Conservation (phyloP, 2,888 invertebrate species). For the Drosophila melanosoma region DNA sequence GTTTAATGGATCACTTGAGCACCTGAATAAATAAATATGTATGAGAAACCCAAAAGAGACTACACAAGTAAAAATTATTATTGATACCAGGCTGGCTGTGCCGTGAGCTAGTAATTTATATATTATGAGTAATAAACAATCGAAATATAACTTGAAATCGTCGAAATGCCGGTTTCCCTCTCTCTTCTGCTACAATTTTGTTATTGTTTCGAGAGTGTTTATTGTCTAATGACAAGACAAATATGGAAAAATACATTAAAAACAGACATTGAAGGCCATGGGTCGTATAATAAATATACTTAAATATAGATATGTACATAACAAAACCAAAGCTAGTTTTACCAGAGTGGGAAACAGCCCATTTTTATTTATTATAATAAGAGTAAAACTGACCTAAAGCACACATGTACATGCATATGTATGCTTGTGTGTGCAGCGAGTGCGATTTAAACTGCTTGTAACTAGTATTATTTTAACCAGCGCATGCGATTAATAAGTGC, state of each 20-base stretch:
- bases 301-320: constrained; percentile 1
- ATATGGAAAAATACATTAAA: constrained; percentile 49
- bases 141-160: constrained; percentile 59
- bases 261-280: constrained; percentile 23
- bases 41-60: constrained; percentile 26
- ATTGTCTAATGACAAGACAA: constrained; percentile 35
- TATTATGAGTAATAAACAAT: constrained; percentile 74
- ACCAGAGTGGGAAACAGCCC: constrained; percentile 49
- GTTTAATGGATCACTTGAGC: constrained; percentile 23
- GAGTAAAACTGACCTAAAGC: constrained; percentile 40
- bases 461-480: constrained; percentile 61
- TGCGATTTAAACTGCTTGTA: constrained; percentile 71
- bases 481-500: constrained; percentile 53
- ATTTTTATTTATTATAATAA: constrained; percentile 57
- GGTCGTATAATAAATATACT: constrained; percentile 2
- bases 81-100: constrained; percentile 26
- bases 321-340: constrained; percentile 61
- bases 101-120: constrained; percentile 34
- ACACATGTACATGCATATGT: constrained; percentile 9
- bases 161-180: constrained; percentile 14
- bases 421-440: constrained; percentile 22
- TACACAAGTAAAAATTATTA: constrained; percentile 32
- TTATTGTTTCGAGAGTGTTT: constrained; percentile 18
- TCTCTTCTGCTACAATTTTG: constrained; percentile 24
- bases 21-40: neutral